Percentiles rank a stretch among this genome's conserved stretches.
Conservation (phyloP, 1,140 invertebrate genomes). For the Drosophila mojavensis region DNA sequence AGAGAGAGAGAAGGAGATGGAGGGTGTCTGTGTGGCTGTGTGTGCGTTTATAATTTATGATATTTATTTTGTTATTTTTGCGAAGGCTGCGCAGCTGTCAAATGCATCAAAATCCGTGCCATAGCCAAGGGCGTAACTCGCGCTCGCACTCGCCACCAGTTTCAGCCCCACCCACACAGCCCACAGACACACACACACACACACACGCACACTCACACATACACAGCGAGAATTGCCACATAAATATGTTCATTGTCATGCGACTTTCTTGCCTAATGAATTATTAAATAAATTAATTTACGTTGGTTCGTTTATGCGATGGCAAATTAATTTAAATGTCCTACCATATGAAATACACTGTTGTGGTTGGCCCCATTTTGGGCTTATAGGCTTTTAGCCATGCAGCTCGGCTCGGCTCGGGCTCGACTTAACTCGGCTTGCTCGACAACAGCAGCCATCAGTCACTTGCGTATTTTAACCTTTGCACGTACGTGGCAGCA, state of each 20-base stretch:
- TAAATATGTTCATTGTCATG: constrained; percentile 72
- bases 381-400: constrained; percentile 22
- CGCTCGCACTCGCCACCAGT: constrained; percentile 19
- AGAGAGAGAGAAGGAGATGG: neutral
- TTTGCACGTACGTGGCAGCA: constrained; percentile 49
- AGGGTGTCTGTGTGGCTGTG: constrained; percentile 17
- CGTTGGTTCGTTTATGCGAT: constrained; percentile 53
- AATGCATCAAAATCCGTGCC: constrained; percentile 65
- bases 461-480: constrained; percentile 38
- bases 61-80: constrained; percentile 67
- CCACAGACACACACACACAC: constrained; percentile 9
- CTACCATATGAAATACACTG: constrained; percentile 43
- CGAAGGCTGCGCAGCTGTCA: constrained; percentile 65
- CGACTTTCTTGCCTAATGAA: constrained; percentile 79
- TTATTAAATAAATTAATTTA: constrained; percentile 83
- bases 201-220: constrained; percentile 2
- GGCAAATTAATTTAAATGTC: constrained; percentile 81
- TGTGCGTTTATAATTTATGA: constrained; percentile 67
- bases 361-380: constrained; percentile 17
- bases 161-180: neutral
- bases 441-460: constrained; percentile 18
- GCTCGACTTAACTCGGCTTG: neutral
- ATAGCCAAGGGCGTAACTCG: constrained; percentile 27
- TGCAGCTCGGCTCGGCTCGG: neutral
- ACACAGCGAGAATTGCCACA: constrained; percentile 29